Evolutionary conservation across 2,888 invertebrate species (phyloP).

Genomic region (Phlogophora meticulosa): DNA sequence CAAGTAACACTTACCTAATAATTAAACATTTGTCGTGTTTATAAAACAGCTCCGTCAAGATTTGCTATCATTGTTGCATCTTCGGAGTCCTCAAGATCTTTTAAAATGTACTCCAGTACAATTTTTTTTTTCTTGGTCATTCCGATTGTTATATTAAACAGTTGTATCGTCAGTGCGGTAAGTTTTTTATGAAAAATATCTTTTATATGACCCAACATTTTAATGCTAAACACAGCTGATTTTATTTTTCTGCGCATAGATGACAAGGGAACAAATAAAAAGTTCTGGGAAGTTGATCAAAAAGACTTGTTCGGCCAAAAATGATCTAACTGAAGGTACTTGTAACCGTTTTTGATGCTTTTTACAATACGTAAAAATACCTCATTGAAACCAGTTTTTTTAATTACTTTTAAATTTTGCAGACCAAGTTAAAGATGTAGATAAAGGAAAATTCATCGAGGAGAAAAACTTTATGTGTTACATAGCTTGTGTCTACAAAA

Average conservation of each 20-base stretch:
- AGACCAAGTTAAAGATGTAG: constrained; percentile 75
- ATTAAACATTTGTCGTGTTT: constrained; percentile 35
- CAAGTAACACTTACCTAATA: constrained; percentile 35
- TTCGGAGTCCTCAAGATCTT: constrained; percentile 8
- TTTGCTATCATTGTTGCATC: constrained; percentile 29
- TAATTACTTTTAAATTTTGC: constrained; percentile 27
- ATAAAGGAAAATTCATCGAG: constrained; percentile 75
- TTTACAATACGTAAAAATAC: too few species aligned
- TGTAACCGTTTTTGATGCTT: too few species aligned
- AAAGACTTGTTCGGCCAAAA: constrained; percentile 76
- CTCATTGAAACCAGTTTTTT: too few species aligned
- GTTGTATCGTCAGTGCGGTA: constrained; percentile 48
- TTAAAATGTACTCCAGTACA: constrained; percentile 24
- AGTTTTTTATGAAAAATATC: constrained; percentile 23
- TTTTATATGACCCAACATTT: neutral
- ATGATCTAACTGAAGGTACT: constrained; percentile 76
- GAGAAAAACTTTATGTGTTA: constrained; percentile 77
- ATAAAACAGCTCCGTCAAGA: constrained; percentile 34
- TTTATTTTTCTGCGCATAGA: constrained; percentile 61
- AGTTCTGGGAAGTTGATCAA: constrained; percentile 74
- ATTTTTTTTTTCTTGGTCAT: constrained; percentile 31
- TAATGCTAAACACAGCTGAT: neutral
- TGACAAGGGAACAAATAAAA: constrained; percentile 78
- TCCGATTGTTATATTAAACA: constrained; percentile 28
- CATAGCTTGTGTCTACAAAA: constrained; percentile 73